Percentiles rank a stretch among this genome's conserved stretches.
Evolutionary conservation across 2,797 vertebrate genomes (phyloP).

Genomic region (Hafferia zeledoni): DNA sequence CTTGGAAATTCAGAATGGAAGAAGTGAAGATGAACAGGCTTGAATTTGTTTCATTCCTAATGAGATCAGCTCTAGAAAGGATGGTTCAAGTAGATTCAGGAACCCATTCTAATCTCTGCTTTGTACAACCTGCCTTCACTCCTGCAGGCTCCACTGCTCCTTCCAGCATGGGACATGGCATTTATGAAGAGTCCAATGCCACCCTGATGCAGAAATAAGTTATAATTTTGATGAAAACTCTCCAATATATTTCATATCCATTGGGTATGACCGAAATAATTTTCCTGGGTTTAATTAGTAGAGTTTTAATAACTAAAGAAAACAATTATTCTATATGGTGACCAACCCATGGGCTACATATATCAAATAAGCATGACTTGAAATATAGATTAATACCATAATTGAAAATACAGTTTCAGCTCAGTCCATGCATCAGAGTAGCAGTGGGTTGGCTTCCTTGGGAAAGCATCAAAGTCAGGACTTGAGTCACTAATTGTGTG

Average conservation of each 20-base stretch:
- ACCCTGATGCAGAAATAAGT: neutral
- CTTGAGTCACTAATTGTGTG: neutral
- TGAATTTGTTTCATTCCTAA: neutral
- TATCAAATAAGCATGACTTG: neutral
- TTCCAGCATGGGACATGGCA: neutral
- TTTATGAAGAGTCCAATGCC: neutral
- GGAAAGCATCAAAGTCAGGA: neutral
- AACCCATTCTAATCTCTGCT: neutral
- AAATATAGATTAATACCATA: neutral
- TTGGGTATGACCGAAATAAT: neutral
- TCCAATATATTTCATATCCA: neutral
- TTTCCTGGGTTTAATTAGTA: neutral
- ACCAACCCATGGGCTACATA: neutral
- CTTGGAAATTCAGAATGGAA: neutral
- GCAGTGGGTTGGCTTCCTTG: neutral
- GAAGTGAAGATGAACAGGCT: neutral
- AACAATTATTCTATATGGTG: neutral
- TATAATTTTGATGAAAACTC: neutral
- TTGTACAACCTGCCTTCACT: neutral
- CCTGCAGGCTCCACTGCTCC: neutral
- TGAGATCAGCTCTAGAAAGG: neutral
- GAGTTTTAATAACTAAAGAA: neutral
- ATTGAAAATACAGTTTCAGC: neutral
- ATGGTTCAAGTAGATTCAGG: neutral
- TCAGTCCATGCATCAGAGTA: neutral